Conservation (phyloP, 2,797 vertebrate genomes). For the Microchirus variegatus region DNA sequence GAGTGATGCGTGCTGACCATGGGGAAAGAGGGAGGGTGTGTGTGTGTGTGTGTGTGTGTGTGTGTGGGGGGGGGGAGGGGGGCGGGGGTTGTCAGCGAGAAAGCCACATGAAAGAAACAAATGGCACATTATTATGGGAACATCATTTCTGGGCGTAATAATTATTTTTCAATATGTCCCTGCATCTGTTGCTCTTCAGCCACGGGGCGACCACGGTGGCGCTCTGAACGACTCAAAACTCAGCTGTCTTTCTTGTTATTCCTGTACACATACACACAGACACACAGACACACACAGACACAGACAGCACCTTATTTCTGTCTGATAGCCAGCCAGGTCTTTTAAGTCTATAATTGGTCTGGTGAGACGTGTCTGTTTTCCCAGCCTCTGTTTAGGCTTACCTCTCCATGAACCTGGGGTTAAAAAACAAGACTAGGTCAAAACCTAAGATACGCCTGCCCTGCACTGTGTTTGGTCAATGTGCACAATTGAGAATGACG, state of each 20-base stretch:
- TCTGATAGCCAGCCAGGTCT: conserved; percentile 64
- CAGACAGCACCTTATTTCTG: conserved; percentile 42
- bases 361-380: conserved; percentile 65
- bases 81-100: conserved; percentile 77
- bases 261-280: conserved; percentile 32
- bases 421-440: neutral
- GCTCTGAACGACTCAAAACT: conserved; percentile 54
- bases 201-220: conserved; percentile 42
- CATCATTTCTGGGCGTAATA: conserved; percentile 76
- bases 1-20: conserved; percentile 50
- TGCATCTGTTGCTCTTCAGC: conserved; percentile 69
- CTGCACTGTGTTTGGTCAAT: neutral
- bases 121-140: conserved; percentile 81
- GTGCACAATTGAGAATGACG: neutral
- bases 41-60: no score
- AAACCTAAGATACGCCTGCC: neutral
- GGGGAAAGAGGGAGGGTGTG: conserved; percentile 57
- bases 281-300: conserved; percentile 5
- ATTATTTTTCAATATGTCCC: conserved; percentile 77
- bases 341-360: conserved; percentile 72
- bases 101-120: conserved; percentile 83
- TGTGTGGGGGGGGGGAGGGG: conserved; percentile 50
- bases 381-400: conserved; percentile 54
- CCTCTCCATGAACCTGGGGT: conserved; percentile 44
- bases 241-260: conserved; percentile 64